Base-by-base conservation (phyloP, 2,888 invertebrate genomes). In the Amblyteles armatorius region DNA sequence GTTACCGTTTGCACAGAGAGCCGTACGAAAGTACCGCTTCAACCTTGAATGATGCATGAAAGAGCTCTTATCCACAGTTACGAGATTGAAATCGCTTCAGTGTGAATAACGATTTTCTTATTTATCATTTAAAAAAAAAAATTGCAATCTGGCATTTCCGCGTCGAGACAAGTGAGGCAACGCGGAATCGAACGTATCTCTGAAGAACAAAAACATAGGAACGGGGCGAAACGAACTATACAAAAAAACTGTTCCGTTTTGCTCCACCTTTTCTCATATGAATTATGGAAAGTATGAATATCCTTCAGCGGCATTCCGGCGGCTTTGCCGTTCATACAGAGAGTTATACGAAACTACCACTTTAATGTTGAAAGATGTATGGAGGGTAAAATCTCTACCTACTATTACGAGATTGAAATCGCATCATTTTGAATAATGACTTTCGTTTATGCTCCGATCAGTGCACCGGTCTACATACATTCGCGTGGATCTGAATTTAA, bases 361-460 rank as follows among this genome's bases (percentile, higher is more conserved):
- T 22, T 22, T 22, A 6, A 16, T 16, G 29, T 82, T 60, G 76
- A 82, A 55, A 71, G 50, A 71, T 63, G 68, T 13, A 9, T 16
- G 33, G 9, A 19, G 7, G 57, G 22, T n/a, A n/a, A n/a, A n/a
- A n/a, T 26, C 22, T 72, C 36, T 16, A 65, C 44, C 65, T 77
- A n/a, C 82, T 65, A 65, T 82, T 67, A 73, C 57, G 78, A 55
- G 72, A 82, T 82, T 82, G 82, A 55, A 82, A 72, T 82, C 72
- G 22, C 48, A 55, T 57, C 36, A 36, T 29, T 57, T 44, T 71
- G 57, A 68, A 68, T 78, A 73, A 72, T 67, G 78, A 82, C 73
- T 82, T 73, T 78, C 72, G 68, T 68, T 52, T 72, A 72, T 63
- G 67, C 36, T 36, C 40, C 50, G n/a, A 50, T 44, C n/a, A 50